These are phyloP conservation scores for Cataglyphis hispanica DNA, from an alignment of 1,140 invertebrate genomes.

Conservation along the genomic window DNA sequence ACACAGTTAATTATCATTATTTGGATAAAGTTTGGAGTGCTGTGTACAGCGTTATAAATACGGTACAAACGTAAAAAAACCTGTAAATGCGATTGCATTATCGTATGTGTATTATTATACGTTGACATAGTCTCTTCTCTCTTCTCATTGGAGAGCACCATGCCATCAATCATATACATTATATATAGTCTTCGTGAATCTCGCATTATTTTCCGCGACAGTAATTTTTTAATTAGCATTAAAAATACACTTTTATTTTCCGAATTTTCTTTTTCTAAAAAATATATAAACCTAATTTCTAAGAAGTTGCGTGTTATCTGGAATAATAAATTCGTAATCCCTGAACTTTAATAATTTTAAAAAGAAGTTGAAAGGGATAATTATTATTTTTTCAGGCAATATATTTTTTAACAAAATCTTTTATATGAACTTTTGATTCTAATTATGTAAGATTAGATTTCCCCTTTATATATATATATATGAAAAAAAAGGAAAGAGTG, in stretches of 20 bases:
- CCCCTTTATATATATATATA: too few species aligned
- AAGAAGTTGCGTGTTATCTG: not conserved
- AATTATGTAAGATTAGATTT: not conserved
- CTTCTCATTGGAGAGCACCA: constrained; percentile 58
- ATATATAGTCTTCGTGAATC: constrained; percentile 67
- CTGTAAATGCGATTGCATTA: constrained; percentile 81
- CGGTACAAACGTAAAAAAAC: constrained; percentile 84
- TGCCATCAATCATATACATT: constrained; percentile 72
- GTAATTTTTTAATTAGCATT: constrained; percentile 35
- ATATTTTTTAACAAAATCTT: not conserved
- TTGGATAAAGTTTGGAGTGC: constrained; percentile 76
- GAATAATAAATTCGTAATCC: not conserved
- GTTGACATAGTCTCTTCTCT: constrained; percentile 66
- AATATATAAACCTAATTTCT: constrained; percentile 22
- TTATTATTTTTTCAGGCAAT: not conserved
- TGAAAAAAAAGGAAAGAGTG: not conserved
- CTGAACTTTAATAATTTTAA: not conserved
- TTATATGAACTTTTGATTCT: not conserved
- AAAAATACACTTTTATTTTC: not conserved
- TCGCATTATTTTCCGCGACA: constrained; percentile 58
- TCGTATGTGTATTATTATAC: constrained; percentile 62
- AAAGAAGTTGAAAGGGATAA: not conserved
- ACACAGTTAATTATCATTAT: constrained; percentile 80
- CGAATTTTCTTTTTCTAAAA: not conserved
- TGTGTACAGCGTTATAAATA: constrained; percentile 82